Evolutionary conservation across 2,797 vertebrate species (phyloP).

Genomic region (Chromobotia macracanthus): DNA sequence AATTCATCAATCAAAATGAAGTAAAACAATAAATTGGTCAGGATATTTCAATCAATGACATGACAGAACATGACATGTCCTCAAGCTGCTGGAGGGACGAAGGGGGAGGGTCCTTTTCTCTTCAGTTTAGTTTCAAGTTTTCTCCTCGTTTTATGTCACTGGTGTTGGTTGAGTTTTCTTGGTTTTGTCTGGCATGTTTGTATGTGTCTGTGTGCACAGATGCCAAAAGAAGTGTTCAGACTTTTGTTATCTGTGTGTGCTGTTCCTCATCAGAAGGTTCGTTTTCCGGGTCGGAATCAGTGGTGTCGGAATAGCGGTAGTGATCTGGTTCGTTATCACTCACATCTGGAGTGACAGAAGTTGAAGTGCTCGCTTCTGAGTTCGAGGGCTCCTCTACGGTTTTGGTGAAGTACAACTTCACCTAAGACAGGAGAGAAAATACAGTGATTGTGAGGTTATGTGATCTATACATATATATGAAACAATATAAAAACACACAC

Average conservation of each 20-base stretch:
- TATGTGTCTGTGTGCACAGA: slow-evolving; percentile 77
- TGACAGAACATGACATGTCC: slow-evolving; percentile 91
- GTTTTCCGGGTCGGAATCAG: slow-evolving; percentile 99
- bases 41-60: slow-evolving; percentile 82
- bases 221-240: slow-evolving; percentile 93
- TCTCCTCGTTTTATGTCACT: slow-evolving; percentile 82
- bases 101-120: slow-evolving; percentile 86
- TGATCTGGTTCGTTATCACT: slow-evolving; percentile 99
- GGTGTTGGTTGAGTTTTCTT: slow-evolving; percentile 59
- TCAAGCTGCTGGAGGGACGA: slow-evolving; percentile 82
- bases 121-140: slow-evolving; percentile 99
- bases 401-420: slow-evolving; percentile 99
- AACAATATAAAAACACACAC: not conserved
- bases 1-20: slow-evolving; percentile 80
- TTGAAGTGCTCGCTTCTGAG: slow-evolving; percentile 95
- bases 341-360: slow-evolving; percentile 97
- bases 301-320: slow-evolving; percentile 99
- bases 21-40: slow-evolving; percentile 81
- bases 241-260: slow-evolving; percentile 99
- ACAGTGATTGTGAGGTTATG: not conserved
- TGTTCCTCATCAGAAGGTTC: slow-evolving; percentile 99
- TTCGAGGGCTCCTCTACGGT: slow-evolving; percentile 97
- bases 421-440: slow-evolving; percentile 72
- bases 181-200: slow-evolving; percentile 62
- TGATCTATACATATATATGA: slow-evolving; percentile 7